Conservation (phyloP, 2,888 invertebrate species). For the Notocelia uddmanniana region DNA sequence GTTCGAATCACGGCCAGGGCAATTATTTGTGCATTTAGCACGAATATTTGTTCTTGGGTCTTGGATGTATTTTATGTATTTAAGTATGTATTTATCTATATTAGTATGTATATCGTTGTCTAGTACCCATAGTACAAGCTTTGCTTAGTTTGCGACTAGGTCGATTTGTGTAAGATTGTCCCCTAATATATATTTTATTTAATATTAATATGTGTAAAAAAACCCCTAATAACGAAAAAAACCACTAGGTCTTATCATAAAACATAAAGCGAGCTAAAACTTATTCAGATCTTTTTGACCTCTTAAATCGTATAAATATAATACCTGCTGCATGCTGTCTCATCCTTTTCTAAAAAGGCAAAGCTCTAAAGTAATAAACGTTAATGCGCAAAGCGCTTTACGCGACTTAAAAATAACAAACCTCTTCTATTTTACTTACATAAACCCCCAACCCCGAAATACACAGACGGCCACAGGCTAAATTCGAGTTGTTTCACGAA, state of each 20-base stretch:
- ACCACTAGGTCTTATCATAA: background rate
- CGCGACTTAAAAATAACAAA: slow-evolving; percentile 44
- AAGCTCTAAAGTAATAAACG: slow-evolving; percentile 36
- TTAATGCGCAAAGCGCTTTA: slow-evolving; percentile 45
- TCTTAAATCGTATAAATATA: background rate
- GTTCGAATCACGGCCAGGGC: too few relatives aligned
- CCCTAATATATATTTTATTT: too few relatives aligned
- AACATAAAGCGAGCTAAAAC: background rate
- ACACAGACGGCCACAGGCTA: slow-evolving; percentile 68
- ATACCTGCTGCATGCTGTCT: slow-evolving; percentile 13
- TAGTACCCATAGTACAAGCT: too few relatives aligned
- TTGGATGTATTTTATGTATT: too few relatives aligned
- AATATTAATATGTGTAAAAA: too few relatives aligned
- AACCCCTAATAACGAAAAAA: too few relatives aligned
- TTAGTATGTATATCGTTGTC: too few relatives aligned
- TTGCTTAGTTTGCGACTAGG: too few relatives aligned
- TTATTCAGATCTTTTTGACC: background rate
- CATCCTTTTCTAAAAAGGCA: slow-evolving; percentile 13
- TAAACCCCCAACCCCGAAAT: slow-evolving; percentile 67
- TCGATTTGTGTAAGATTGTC: too few relatives aligned
- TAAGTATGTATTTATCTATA: too few relatives aligned
- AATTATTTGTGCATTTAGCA: too few relatives aligned
- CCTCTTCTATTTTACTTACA: slow-evolving; percentile 45
- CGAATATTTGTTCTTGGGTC: too few relatives aligned
- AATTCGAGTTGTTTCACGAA: slow-evolving; percentile 67